These are phyloP conservation scores for Cebidichthys violaceus DNA, from an alignment of 2,113 vertebrate genomes.

Conservation along the genomic window DNA sequence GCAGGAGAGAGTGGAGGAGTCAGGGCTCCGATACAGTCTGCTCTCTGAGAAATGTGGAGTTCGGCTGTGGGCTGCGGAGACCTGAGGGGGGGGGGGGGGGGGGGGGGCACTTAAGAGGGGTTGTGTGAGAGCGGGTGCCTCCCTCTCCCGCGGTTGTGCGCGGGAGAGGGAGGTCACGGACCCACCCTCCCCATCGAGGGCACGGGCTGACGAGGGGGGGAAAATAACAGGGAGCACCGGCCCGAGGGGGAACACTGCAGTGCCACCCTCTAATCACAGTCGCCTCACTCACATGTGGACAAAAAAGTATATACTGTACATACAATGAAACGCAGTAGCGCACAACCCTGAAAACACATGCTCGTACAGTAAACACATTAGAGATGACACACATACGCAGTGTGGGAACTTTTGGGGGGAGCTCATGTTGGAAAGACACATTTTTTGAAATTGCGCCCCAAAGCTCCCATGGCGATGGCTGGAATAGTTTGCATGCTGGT, in stretches of 20 bases:
- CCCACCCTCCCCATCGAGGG: slow-evolving; percentile 69
- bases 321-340: slow-evolving; percentile 31
- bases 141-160: slow-evolving; percentile 68
- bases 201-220: slow-evolving; percentile 60
- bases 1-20: slow-evolving; percentile 12
- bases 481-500: neutral
- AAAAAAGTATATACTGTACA: slow-evolving; percentile 14
- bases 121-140: slow-evolving; percentile 50
- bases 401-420: neutral
- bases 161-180: slow-evolving; percentile 74
- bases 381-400: neutral
- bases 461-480: neutral
- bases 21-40: neutral
- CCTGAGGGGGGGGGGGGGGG: slow-evolving; percentile 3
- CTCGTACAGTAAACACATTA: neutral
- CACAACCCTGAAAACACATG: neutral
- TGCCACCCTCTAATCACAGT: slow-evolving; percentile 77
- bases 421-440: neutral
- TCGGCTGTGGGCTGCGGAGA: slow-evolving; percentile 21
- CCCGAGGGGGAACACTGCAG: slow-evolving; percentile 41
- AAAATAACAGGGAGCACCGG: slow-evolving; percentile 76
- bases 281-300: slow-evolving; percentile 54
- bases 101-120: slow-evolving; percentile 46
- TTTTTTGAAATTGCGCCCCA: neutral
- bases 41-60: slow-evolving; percentile 32